These are phyloP conservation scores for Siniperca knerii DNA, from an alignment of 2,113 vertebrate genomes.

Conservation along the genomic window DNA sequence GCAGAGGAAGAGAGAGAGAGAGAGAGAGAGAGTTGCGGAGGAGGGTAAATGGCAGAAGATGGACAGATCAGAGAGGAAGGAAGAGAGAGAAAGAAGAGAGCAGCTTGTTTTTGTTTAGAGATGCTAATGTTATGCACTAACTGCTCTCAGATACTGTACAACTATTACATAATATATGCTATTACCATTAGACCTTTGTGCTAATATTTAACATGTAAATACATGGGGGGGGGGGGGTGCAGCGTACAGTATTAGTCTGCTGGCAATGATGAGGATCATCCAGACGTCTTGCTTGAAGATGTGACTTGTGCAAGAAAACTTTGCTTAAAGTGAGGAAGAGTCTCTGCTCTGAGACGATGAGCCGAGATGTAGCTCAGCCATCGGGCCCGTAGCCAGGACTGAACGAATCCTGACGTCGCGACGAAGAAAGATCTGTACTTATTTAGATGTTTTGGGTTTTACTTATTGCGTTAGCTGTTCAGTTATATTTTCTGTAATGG, in stretches of 20 bases:
- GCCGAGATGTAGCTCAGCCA: too few species aligned
- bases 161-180: neutral
- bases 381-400: too few species aligned
- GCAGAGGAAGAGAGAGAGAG: neutral
- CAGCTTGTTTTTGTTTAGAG: constrained; percentile 30
- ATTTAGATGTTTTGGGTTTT: too few species aligned
- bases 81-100: neutral
- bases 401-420: too few species aligned
- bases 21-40: constrained; percentile 4
- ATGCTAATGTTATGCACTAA: neutral
- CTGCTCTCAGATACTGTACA: neutral
- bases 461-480: too few species aligned
- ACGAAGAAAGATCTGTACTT: too few species aligned
- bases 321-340: neutral
- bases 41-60: constrained; percentile 26
- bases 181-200: neutral
- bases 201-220: neutral
- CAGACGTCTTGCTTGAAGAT: too few species aligned
- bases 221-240: too few species aligned
- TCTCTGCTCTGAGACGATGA: too few species aligned
- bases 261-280: neutral
- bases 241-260: neutral
- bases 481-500: too few species aligned
- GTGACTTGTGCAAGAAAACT: too few species aligned
- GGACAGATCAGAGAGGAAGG: constrained; percentile 42